These are phyloP conservation scores for Calameuta pallipes DNA, from an alignment of 2,888 invertebrate genomes.

Conservation along the genomic window DNA sequence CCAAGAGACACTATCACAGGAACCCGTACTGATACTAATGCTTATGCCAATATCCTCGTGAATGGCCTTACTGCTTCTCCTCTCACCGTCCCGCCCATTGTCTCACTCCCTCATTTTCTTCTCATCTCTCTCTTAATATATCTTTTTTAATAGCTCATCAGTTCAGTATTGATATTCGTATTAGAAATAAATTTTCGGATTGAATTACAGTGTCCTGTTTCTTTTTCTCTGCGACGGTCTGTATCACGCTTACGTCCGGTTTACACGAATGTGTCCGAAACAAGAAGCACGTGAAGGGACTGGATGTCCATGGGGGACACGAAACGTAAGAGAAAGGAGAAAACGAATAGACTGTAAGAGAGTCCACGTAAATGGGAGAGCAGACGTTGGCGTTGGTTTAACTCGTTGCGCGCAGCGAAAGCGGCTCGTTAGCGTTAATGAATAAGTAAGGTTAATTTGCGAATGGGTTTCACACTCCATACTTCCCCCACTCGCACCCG, in stretches of 20 bases:
- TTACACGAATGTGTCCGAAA: not conserved
- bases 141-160: not conserved
- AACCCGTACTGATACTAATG: slow-evolving; percentile 43
- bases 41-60: slow-evolving; percentile 47
- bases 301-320: not conserved
- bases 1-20: slow-evolving; percentile 35
- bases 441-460: slow-evolving; percentile 62
- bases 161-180: not conserved
- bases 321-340: not conserved
- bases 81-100: slow-evolving; percentile 17
- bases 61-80: slow-evolving; percentile 14
- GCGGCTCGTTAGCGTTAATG: slow-evolving; percentile 58
- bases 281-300: not conserved
- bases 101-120: slow-evolving; percentile 20
- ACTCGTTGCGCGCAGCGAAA: not conserved
- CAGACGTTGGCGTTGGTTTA: not conserved
- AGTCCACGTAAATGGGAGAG: not conserved
- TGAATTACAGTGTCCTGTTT: not conserved
- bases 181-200: not conserved
- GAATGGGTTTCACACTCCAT: slow-evolving; percentile 57
- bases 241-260: not conserved
- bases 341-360: not conserved
- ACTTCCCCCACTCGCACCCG: slow-evolving; percentile 38
- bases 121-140: slow-evolving; percentile 4
- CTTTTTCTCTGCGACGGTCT: not conserved